Conservation (phyloP, 2,888 invertebrate genomes). For the Stramonita haemastoma region DNA sequence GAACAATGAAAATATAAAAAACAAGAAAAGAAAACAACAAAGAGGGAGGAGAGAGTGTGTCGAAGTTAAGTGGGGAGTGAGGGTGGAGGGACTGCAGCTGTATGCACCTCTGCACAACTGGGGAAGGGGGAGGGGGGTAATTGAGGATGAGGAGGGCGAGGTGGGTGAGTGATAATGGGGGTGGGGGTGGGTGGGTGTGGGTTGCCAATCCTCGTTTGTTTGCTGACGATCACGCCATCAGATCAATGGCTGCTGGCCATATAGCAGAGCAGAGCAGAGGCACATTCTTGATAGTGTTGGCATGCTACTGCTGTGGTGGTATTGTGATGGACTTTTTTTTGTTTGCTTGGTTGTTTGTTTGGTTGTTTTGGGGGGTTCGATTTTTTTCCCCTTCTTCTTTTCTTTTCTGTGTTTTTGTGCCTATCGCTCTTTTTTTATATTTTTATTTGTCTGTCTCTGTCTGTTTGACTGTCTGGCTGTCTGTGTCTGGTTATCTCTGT, state of each 20-base stretch:
- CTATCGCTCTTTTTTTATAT: too few relatives aligned
- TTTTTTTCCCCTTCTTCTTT: too few relatives aligned
- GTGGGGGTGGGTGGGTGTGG: neutral
- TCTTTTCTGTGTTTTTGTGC: too few relatives aligned
- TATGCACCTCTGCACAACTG: neutral
- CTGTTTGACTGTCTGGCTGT: neutral
- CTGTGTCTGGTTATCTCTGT: neutral
- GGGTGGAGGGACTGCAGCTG: neutral
- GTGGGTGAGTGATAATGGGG: neutral
- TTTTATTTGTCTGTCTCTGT: neutral
- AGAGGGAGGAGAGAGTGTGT: neutral
- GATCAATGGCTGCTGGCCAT: too few relatives aligned
- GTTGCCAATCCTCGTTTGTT: too few relatives aligned
- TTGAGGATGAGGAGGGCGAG: neutral
- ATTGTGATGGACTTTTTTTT: too few relatives aligned
- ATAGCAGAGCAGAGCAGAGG: too few relatives aligned
- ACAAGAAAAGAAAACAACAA: neutral
- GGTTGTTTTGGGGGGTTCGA: too few relatives aligned
- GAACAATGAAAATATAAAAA: neutral
- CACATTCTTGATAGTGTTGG: too few relatives aligned
- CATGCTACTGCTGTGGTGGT: too few relatives aligned
- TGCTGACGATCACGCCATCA: too few relatives aligned
- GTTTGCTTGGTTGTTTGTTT: too few relatives aligned
- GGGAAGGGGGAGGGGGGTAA: neutral
- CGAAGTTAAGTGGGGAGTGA: neutral